These are phyloP conservation scores for Lophotriccus pileatus DNA, from an alignment of 2,797 vertebrate genomes.

Conservation along the genomic window DNA sequence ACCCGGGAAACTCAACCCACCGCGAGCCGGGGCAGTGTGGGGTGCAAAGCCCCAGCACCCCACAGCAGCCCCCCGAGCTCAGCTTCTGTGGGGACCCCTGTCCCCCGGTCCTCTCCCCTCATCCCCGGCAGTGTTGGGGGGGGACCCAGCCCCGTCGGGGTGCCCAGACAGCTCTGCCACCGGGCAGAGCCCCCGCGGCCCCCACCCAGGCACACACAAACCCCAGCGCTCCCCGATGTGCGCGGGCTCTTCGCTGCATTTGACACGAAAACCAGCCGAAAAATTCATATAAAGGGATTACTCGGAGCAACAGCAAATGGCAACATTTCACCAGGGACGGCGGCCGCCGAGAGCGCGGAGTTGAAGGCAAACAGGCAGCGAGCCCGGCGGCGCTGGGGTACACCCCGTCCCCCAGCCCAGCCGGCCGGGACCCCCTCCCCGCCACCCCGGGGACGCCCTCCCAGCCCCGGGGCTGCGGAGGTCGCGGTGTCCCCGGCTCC, in stretches of 20 bases:
- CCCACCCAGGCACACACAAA: background rate
- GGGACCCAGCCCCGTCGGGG: background rate
- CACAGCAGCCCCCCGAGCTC: background rate
- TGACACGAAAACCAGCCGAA: background rate
- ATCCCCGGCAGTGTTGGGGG: background rate
- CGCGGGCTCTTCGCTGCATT: background rate
- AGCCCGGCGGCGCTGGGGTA: background rate
- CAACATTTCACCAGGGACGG: slow-evolving; percentile 39
- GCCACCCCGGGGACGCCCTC: background rate
- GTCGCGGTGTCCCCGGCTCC: background rate
- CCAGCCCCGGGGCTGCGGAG: background rate
- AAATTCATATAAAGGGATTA: slow-evolving; percentile 42
- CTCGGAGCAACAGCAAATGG: slow-evolving; percentile 53
- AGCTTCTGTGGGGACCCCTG: background rate
- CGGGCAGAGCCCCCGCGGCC: background rate
- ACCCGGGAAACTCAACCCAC: background rate
- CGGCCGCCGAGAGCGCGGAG: slow-evolving; percentile 1
- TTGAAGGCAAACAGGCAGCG: slow-evolving; percentile 32
- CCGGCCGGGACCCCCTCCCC: background rate
- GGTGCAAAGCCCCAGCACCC: background rate
- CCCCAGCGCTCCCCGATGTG: background rate
- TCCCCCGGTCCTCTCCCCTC: accelerated
- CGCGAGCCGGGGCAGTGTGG: accelerated
- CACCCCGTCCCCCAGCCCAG: background rate
- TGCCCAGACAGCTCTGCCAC: background rate